Base-by-base conservation (phyloP, 2,888 invertebrate species). In the Imbricaverruca yamaguchii region DNA sequence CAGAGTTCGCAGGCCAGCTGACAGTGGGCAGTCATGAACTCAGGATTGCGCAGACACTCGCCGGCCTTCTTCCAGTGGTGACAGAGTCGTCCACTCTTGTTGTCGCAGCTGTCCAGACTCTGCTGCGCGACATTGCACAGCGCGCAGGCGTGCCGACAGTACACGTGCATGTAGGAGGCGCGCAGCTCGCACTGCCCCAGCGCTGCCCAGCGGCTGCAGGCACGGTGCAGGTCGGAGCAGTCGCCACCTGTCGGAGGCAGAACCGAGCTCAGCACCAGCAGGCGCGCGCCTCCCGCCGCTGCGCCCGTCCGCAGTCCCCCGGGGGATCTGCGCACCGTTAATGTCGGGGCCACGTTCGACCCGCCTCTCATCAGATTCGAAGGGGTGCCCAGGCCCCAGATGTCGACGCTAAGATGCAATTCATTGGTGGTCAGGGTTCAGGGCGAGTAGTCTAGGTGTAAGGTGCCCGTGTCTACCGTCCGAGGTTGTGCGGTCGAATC, bases 151-250 rank as follows among this genome's bases (percentile, higher is more conserved):
- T 23, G 78, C n/a, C 78, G 78, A 15, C 78, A 78, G 78, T 78
- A 78, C 12, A 78, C 78, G 23, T 13, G 57, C 78, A 78, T 78
- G 9, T 78, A 78, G 78, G 78, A n/a, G 56, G n/a, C 13, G 23
- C 15, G 12, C 57, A 4, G 2, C 9, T 23, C 56, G 23, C 78
- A 78, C 57, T 23, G 56, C 3, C 55, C 78, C 13, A 56, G 57
- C 12, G 10, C 8, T 23, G 56, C n/a, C 78, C 78, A 78, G 11
- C 18, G 21, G 12, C 23, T 23, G 23, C 78, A 78, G 57, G n/a
- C 12, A 23, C 78, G 10, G 78, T 78, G 21, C 56, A 78, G 57
- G 57, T 78, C 78, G 1, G 6, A 10, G 11, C 78, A 78, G 25
- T 13, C 23, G 0, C 53, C 12, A 13, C 25, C 78, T 78, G 78